Evolutionary conservation across 2,888 invertebrate species (phyloP).

Genomic region (Camptogramma bilineatum): DNA sequence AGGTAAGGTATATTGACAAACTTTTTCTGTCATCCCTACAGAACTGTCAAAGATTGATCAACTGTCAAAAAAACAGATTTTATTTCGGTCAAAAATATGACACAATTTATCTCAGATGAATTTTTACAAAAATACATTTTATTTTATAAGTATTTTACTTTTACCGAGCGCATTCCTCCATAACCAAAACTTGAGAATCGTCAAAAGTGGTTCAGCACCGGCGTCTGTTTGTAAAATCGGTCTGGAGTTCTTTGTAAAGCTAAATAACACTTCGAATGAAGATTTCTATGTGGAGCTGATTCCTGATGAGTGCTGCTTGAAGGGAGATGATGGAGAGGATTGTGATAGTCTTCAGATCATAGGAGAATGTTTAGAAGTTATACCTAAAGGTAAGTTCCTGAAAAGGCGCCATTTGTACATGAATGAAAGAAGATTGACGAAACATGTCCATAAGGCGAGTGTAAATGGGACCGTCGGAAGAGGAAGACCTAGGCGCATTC

Average conservation of each 20-base stretch:
- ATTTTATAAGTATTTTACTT: conserved; percentile 54
- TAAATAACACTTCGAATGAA: conserved; percentile 63
- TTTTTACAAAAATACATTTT: conserved; percentile 64
- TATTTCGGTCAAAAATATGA: conserved; percentile 28
- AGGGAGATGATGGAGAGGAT: conserved; percentile 48
- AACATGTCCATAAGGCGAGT: too few species aligned
- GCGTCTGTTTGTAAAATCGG: conserved; percentile 56
- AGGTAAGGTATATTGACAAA: too few species aligned
- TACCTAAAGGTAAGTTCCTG: conserved; percentile 57
- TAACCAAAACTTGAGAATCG: conserved; percentile 46
- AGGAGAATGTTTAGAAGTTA: conserved; percentile 54
- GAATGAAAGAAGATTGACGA: neutral
- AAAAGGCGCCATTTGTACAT: neutral
- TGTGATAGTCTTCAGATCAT: conserved; percentile 62
- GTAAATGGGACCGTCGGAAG: too few species aligned
- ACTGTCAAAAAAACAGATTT: too few species aligned
- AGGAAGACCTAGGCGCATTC: too few species aligned
- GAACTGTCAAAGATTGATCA: neutral
- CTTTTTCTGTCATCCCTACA: neutral
- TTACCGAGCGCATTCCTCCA: conserved; percentile 5
- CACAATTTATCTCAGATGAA: conserved; percentile 57
- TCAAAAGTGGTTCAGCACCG: conserved; percentile 51
- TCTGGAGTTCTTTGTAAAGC: conserved; percentile 55
- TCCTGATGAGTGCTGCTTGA: conserved; percentile 68
- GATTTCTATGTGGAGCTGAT: conserved; percentile 59